Base-by-base conservation (phyloP, 2,113 vertebrate genomes). In the Mobula birostris region DNA sequence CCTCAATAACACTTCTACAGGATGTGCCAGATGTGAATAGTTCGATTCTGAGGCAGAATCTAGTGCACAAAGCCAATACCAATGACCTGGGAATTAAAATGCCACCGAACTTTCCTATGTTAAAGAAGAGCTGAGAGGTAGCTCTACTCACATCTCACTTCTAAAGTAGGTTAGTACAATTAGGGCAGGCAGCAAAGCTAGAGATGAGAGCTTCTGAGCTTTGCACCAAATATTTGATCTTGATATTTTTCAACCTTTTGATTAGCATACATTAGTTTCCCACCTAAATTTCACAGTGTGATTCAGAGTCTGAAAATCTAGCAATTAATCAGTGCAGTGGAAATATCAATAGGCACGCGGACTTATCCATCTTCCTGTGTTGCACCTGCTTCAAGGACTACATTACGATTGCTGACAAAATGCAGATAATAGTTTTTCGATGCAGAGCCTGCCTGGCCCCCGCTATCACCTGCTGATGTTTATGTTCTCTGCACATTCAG, bases 161-260 rank as follows among this genome's bases (percentile, higher is more conserved):
- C 68, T 74, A 93, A 93, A 74, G 91, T 93, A 74, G 91, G 91
- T 93, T 93, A 93, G 12, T 1, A 76, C 19, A 74, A 76, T 72
- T 48, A 93, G 66, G 66, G 24, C 68, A 93, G 24, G 48, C 91
- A 93, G 40, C 36, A 27, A 74, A 29, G 48, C 9, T 72, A 11
- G 68, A 74, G 8, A 40, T 27, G 61, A 66, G 32, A n/a, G 32
- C 4, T 21, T 72, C 3, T 32, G 14, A 32, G 66, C 15, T 93
- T 76, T 56, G 70, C 8, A 40, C 27, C 70, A 72, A 48, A 56
- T 74, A 5, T 74, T 93, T 74, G 72, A 36, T 48, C 40, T 93
- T 93, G 91, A 76, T 56, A 40, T 74, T 40, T 24, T 74, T 70
- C 61, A 70, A 93, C 91, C 91, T 93, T 93, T 93, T 40, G 36